These are phyloP conservation scores for Synanthedon formicaeformis DNA, from an alignment of 2,888 invertebrate species.

Conservation along the genomic window DNA sequence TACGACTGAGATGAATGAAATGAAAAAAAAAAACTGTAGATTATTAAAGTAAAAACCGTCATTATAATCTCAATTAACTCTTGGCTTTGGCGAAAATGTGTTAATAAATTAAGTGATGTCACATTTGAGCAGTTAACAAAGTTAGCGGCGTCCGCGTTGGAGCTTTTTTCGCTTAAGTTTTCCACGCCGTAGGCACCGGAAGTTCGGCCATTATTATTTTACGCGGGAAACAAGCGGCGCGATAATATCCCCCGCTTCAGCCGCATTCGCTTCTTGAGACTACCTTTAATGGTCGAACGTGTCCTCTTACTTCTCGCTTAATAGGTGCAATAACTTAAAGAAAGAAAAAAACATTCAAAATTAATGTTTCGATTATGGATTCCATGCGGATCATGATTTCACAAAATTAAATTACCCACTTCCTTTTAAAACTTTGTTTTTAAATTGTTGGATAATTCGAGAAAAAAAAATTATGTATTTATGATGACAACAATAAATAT, in stretches of 20 bases:
- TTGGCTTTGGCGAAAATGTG: constrained; percentile 47
- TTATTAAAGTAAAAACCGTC: constrained; percentile 32
- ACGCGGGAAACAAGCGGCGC: constrained; percentile 72
- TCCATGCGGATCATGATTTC: constrained; percentile 1
- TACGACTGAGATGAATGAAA: too few relatives aligned
- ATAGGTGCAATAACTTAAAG: constrained; percentile 67
- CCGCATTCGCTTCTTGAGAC: constrained; percentile 38
- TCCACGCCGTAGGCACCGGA: constrained; percentile 70
- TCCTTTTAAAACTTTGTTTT: neutral
- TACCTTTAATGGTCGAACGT: constrained; percentile 62
- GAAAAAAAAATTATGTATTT: too few relatives aligned
- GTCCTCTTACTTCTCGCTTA: constrained; percentile 65
- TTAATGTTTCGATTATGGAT: constrained; percentile 26
- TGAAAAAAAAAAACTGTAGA: neutral
- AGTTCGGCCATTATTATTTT: constrained; percentile 72
- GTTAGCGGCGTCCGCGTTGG: constrained; percentile 52
- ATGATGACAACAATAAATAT: too few relatives aligned
- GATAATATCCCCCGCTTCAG: constrained; percentile 66
- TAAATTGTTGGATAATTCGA: too few relatives aligned
- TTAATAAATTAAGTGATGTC: constrained; percentile 71
- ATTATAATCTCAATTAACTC: constrained; percentile 44
- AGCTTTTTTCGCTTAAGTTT: constrained; percentile 66
- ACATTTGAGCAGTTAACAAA: constrained; percentile 58
- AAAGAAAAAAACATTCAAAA: constrained; percentile 29
- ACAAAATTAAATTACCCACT: neutral